Conservation (phyloP, 2,888 invertebrate genomes). For the Aphrophora alni region DNA sequence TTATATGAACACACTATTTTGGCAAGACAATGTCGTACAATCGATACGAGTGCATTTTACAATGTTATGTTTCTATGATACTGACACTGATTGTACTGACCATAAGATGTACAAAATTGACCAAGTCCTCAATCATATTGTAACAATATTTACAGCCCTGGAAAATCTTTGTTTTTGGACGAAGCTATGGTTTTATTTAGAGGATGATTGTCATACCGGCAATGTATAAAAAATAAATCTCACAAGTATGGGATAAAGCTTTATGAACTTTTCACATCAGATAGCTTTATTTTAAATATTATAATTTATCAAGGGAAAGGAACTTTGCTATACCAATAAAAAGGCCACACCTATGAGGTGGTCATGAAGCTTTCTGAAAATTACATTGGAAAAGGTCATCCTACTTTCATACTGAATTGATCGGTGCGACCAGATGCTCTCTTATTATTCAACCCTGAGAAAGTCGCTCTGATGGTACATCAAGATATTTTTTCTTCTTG, state of each 20-base stretch:
- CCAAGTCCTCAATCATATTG: constrained; percentile 23
- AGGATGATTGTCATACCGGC: constrained; percentile 17
- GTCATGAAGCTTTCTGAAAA: background rate
- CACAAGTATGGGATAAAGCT: constrained; percentile 31
- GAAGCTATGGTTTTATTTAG: background rate
- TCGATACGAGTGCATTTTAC: constrained; percentile 26
- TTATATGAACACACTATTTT: constrained; percentile 12
- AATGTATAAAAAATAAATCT: constrained; percentile 17
- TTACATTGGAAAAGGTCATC: constrained; percentile 7
- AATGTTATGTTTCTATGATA: constrained; percentile 26
- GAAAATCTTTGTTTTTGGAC: background rate
- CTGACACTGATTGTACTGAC: constrained; percentile 7
- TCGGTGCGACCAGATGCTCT: constrained; percentile 30
- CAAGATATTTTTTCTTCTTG: constrained; percentile 32
- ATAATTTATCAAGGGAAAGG: constrained; percentile 20
- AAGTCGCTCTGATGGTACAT: constrained; percentile 36
- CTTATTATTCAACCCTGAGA: constrained; percentile 18
- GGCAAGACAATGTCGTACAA: constrained; percentile 18
- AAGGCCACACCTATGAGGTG: background rate
- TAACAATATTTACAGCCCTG: constrained; percentile 17
- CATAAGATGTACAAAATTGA: constrained; percentile 20
- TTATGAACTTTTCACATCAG: constrained; percentile 16
- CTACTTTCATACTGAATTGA: constrained; percentile 16
- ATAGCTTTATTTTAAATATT: constrained; percentile 20
- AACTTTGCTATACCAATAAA: constrained; percentile 13